phyloP scores from a whole-genome alignment of 2,113 vertebrate genomes.

The Indicator maculatus region DNA sequence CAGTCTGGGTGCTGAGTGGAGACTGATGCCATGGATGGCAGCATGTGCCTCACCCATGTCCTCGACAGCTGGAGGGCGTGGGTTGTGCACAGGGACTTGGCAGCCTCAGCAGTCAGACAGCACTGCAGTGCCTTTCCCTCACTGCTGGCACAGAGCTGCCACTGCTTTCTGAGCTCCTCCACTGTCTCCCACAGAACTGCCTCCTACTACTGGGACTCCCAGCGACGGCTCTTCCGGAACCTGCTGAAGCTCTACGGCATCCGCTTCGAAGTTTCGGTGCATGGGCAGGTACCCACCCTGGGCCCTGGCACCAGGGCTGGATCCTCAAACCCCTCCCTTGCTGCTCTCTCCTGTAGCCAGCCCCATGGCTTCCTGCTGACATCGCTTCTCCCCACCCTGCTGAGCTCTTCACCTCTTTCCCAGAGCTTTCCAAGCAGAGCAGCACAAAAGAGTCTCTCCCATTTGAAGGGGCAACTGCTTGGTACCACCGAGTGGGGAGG shows the following conservation, averaged over 20 bases:
- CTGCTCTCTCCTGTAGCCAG: neutral
- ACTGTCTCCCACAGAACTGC: slow-evolving; percentile 65
- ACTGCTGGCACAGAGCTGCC: accelerated
- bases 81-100: neutral
- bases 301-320: neutral
- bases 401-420: neutral
- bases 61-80: accelerated
- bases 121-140: neutral
- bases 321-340: accelerated
- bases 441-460: neutral
- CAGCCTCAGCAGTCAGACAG: accelerated
- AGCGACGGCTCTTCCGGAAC: slow-evolving; percentile 52
- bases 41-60: accelerated
- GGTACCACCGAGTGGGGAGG: neutral
- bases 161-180: neutral
- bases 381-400: accelerated
- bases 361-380: accelerated
- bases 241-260: slow-evolving; percentile 78
- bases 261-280: slow-evolving; percentile 73
- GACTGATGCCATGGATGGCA: accelerated
- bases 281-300: slow-evolving; percentile 56
- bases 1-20: neutral
- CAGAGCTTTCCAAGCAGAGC: neutral
- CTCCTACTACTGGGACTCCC: slow-evolving; percentile 65
- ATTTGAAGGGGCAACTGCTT: neutral